These are phyloP conservation scores for Drosophila gunungcola DNA, from an alignment of 1,140 invertebrate species.

Conservation along the genomic window DNA sequence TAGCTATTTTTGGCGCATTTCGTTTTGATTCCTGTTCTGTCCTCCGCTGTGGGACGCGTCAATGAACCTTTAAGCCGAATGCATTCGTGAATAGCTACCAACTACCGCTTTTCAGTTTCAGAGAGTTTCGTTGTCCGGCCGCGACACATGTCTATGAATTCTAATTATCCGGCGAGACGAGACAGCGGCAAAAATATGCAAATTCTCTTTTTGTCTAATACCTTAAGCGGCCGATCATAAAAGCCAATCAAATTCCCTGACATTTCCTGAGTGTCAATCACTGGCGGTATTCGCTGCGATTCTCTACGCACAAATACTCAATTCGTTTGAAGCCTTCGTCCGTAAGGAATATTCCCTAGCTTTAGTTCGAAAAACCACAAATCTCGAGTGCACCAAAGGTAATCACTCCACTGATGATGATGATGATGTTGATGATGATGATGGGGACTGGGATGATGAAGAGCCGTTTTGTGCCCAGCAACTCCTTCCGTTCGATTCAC, in stretches of 20 bases:
- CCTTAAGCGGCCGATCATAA: slow-evolving; percentile 64
- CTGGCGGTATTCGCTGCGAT: slow-evolving; percentile 48
- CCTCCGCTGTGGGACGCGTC: slow-evolving; percentile 50
- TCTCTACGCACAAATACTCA: neutral
- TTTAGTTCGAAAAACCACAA: slow-evolving; percentile 43
- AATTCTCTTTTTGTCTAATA: slow-evolving; percentile 72
- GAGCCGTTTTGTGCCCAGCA: slow-evolving; percentile 40
- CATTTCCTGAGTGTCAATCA: slow-evolving; percentile 82
- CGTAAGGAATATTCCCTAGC: slow-evolving; percentile 32
- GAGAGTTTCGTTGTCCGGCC: slow-evolving; percentile 31
- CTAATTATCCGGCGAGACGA: slow-evolving; percentile 61
- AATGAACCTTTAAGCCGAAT: slow-evolving; percentile 64
- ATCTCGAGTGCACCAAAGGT: slow-evolving; percentile 48
- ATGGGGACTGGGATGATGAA: slow-evolving; percentile 32
- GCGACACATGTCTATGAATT: slow-evolving; percentile 75
- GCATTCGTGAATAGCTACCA: slow-evolving; percentile 29
- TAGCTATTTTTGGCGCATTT: slow-evolving; percentile 81
- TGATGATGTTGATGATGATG: slow-evolving; percentile 29
- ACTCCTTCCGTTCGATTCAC: slow-evolving; percentile 69
- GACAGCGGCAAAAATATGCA: slow-evolving; percentile 69
- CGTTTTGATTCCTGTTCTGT: slow-evolving; percentile 79
- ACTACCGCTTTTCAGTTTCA: slow-evolving; percentile 26
- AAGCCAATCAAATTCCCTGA: slow-evolving; percentile 78
- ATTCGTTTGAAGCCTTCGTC: slow-evolving; percentile 1
- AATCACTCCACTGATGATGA: slow-evolving; percentile 49